phyloP scores from a whole-genome alignment of 2,113 vertebrate species.

The Myiopsitta monachus region DNA sequence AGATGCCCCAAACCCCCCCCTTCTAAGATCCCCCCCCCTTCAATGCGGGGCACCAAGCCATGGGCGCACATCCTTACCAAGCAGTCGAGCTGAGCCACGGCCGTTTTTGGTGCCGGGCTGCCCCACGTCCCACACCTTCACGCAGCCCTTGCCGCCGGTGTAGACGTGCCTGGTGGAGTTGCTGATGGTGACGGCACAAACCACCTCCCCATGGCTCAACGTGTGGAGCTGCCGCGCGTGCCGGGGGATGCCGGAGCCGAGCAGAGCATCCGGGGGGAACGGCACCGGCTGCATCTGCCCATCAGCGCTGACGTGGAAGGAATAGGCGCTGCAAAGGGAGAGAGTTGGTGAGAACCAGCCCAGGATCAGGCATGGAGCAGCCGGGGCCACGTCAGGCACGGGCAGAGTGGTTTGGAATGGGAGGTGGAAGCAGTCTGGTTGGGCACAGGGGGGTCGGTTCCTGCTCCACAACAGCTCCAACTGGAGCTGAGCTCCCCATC shows the following conservation, averaged over 20 bases:
- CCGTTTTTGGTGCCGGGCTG: conserved; percentile 87
- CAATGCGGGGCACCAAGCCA: neutral
- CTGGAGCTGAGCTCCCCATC: neutral
- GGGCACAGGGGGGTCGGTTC: neutral
- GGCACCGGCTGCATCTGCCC: conserved; percentile 94
- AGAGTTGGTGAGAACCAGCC: accelerated
- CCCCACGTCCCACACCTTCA: conserved; percentile 91
- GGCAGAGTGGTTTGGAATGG: accelerated
- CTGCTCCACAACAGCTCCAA: neutral
- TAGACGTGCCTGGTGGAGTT: conserved; percentile 87
- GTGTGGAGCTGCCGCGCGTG: conserved; percentile 87
- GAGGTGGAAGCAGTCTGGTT: accelerated
- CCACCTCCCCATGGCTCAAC: conserved; percentile 88
- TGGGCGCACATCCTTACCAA: conserved; percentile 69
- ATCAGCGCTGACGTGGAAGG: conserved; percentile 80
- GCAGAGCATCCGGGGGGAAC: conserved; percentile 84
- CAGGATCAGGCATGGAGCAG: accelerated
- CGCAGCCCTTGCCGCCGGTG: conserved; percentile 88
- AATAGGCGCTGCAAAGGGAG: conserved; percentile 58
- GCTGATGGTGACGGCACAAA: conserved; percentile 92
- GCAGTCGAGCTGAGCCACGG: conserved; percentile 87
- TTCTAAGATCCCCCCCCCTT: too few relatives aligned
- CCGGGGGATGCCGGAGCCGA: conserved; percentile 83
- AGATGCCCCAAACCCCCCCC: neutral
- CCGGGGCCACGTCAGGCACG: accelerated